Conservation (phyloP, 64 coral and sea anemone genomes). For the Platygyra sinensis region DNA sequence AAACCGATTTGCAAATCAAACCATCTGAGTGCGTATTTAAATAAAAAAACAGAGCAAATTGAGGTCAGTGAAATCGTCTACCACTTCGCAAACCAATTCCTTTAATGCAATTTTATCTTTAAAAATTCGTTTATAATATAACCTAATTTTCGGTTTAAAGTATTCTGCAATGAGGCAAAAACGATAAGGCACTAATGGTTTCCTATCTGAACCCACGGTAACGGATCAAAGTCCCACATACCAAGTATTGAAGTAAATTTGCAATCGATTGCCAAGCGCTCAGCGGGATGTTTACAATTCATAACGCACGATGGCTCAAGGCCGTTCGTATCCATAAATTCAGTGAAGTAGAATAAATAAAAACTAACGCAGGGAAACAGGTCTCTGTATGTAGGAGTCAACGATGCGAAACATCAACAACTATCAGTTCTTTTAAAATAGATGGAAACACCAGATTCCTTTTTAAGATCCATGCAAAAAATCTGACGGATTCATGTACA, state of each 20-base stretch:
- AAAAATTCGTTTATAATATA: background rate
- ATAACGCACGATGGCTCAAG: background rate
- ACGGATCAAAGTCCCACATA: too few relatives aligned
- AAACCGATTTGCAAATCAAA: too few relatives aligned
- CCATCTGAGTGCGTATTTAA: background rate
- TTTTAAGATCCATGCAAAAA: background rate
- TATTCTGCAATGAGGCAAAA: background rate
- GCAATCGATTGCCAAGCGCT: background rate
- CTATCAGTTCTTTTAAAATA: background rate
- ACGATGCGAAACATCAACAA: background rate
- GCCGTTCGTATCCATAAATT: background rate
- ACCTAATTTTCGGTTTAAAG: background rate
- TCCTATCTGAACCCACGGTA: too few relatives aligned
- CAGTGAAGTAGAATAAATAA: slow-evolving; percentile 8
- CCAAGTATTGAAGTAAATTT: background rate
- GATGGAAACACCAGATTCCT: background rate
- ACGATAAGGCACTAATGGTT: too few relatives aligned
- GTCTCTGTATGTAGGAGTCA: background rate
- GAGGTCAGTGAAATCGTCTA: background rate
- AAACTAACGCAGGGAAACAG: background rate
- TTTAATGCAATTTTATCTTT: slow-evolving; percentile 14
- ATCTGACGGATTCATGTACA: background rate
- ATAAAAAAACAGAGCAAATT: background rate
- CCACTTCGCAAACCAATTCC: background rate
- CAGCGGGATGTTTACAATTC: background rate